phyloP scores from a whole-genome alignment of 2,113 vertebrate genomes.

The Dolichallabes microphthalmus region DNA sequence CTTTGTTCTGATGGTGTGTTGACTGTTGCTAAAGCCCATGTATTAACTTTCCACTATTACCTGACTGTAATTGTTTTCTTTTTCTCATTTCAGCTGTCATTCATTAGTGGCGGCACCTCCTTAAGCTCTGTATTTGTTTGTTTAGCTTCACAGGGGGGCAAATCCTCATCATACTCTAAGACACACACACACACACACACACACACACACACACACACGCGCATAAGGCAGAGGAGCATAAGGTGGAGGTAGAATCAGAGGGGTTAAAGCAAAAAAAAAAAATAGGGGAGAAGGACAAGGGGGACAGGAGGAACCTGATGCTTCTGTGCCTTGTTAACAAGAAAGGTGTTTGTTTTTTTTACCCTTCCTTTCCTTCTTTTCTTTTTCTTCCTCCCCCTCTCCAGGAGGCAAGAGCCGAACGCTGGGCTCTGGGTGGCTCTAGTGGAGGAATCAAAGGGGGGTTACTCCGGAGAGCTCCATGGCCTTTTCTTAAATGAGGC shows the following conservation, averaged over 20 bases:
- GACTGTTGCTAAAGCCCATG: background rate
- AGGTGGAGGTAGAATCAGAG: background rate
- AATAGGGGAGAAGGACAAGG: constrained; percentile 6
- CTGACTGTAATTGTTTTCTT: constrained; percentile 15
- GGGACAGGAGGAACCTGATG: constrained; percentile 40
- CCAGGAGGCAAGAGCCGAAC: constrained; percentile 45
- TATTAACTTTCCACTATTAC: constrained; percentile 27
- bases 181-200: constrained; percentile 32
- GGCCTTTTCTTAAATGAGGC: constrained; percentile 53
- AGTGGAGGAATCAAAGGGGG: constrained; percentile 22
- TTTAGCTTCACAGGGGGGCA: constrained; percentile 41
- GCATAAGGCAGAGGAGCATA: constrained; percentile 8
- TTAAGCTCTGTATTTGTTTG: constrained; percentile 51
- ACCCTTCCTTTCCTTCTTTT: constrained; percentile 53
- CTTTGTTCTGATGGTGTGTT: constrained; percentile 4
- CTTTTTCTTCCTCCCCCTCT: constrained; percentile 49
- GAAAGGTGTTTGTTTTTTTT: constrained; percentile 57
- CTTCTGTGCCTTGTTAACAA: constrained; percentile 56
- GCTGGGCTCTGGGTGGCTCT: constrained; percentile 44
- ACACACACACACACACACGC: constrained; percentile 20
- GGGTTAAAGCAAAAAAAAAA: background rate
- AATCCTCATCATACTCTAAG: constrained; percentile 31
- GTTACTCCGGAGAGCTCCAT: constrained; percentile 31
- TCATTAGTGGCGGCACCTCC: constrained; percentile 45
- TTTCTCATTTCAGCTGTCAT: constrained; percentile 45